A percentile compares a stretch with the other conserved stretches of the same genome.
phyloP scores from a whole-genome alignment of 2,113 vertebrate species.

The Lichenostomus cassidix region DNA sequence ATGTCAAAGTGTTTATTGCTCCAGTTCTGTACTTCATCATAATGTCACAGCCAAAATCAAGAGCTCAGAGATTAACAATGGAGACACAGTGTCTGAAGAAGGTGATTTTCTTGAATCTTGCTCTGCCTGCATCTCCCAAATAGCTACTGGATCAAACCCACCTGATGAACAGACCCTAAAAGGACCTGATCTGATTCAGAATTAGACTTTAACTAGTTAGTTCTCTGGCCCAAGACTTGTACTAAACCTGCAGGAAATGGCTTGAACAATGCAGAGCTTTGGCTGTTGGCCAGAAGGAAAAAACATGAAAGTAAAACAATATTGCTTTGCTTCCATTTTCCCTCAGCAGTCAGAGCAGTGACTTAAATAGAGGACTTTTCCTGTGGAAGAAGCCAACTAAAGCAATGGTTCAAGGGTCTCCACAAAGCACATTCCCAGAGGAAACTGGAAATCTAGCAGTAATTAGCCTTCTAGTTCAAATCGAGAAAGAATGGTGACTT shows the following conservation, averaged over 20 bases:
- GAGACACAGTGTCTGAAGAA: neutral
- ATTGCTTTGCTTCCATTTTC: neutral
- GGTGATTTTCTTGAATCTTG: neutral
- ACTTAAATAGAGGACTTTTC: neutral
- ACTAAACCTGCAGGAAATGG: neutral
- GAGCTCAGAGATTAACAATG: neutral
- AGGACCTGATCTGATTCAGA: neutral
- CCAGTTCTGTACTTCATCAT: neutral
- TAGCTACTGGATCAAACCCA: neutral
- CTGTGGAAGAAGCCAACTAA: neutral
- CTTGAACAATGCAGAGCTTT: neutral
- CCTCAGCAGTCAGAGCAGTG: neutral
- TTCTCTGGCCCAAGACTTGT: neutral
- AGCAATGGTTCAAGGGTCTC: neutral
- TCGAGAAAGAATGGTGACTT: neutral
- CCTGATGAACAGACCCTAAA: neutral
- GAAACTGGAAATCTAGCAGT: neutral
- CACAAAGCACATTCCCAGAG: neutral
- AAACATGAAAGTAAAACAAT: neutral
- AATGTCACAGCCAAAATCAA: neutral
- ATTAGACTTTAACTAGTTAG: neutral
- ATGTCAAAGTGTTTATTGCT: neutral
- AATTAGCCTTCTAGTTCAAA: neutral
- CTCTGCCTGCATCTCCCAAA: neutral
- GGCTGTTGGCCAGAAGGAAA: neutral